Base-by-base conservation (phyloP, 2,797 vertebrate species). In the Sebastes hopkinsi region DNA sequence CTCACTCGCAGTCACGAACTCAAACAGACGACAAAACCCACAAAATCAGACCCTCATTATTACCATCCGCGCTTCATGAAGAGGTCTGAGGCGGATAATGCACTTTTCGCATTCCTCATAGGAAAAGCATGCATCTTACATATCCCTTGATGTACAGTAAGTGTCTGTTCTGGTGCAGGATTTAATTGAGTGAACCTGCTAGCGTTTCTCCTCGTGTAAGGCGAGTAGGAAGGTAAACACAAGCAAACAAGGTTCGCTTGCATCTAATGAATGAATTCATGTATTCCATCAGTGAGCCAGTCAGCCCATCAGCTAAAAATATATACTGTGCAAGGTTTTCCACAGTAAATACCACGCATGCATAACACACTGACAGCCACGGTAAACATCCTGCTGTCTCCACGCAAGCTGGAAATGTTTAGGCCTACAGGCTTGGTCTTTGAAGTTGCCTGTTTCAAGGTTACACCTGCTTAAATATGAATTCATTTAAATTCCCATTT, bases 401-500 rank as follows among this genome's bases (percentile, higher is more conserved):
- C 29, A 12, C 6, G 4, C 52, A 18, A 16, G 80, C 72, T 70
- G 69, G 50, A 69, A 72, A 67, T 88, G 83, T 90, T 91, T 80
- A 69, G 85, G 84, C 88, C 88, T 64, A 32, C 67, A 79, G 89
- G 87, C 85, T 73, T 3, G 5, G 32, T 55, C 84, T 93, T 91
- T 93, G 88, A 93, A 89, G 88, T 86, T 75, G 67, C 56, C 73
- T 36, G 61, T 87, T 89, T 85, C 86, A 92, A 87, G 90, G 90
- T 90, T 87, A 86, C 67, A 92, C 87, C 87, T 90, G 85, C 81
- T 88, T 82, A 76, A 88, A 89, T 79, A 79, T 77, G 69, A 83
- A 90, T 82, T 83, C 18, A 88, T 88, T 91, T 87, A 81, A 83
- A 92, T 90, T 77, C 61, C 59, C 60, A 71, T 89, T 83, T 75